These are phyloP conservation scores for Triops longicaudatus DNA, from an alignment of 1,140 invertebrate genomes.

Conservation along the genomic window DNA sequence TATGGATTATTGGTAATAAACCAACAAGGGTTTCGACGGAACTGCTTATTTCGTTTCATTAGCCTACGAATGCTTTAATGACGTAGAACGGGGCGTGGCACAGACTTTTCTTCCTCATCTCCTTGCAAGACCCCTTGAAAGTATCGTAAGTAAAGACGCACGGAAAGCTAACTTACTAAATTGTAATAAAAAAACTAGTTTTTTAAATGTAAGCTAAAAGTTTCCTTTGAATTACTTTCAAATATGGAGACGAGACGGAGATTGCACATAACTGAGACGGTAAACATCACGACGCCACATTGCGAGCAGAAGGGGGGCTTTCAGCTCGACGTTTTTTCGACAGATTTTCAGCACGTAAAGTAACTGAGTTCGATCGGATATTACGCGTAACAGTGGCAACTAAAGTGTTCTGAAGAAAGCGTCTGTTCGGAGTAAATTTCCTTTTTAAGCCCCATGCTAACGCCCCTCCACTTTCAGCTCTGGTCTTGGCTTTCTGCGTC, in stretches of 20 bases:
- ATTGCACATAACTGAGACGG: too few species aligned
- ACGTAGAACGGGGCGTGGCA: background rate
- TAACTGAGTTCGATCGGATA: background rate
- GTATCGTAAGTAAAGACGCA: too few species aligned
- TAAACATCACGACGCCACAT: too few species aligned
- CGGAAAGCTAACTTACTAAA: too few species aligned
- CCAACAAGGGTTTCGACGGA: too few species aligned
- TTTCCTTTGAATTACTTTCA: too few species aligned
- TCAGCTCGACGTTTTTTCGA: background rate
- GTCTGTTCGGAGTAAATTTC: background rate
- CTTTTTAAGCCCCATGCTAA: constrained; percentile 6
- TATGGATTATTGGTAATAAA: too few species aligned
- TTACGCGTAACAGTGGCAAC: background rate
- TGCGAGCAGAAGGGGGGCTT: background rate
- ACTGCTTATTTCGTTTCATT: background rate
- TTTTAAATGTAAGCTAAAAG: too few species aligned
- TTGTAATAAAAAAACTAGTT: too few species aligned
- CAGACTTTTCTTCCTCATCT: background rate
- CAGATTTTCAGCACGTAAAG: background rate
- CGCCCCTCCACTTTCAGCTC: background rate
- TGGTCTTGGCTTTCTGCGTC: background rate
- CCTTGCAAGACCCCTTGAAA: too few species aligned
- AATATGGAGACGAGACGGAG: too few species aligned
- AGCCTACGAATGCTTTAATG: background rate
- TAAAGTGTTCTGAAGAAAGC: background rate